These are phyloP conservation scores for Malurus alboscapulatus DNA, from an alignment of 2,113 vertebrate species.

Conservation along the genomic window DNA sequence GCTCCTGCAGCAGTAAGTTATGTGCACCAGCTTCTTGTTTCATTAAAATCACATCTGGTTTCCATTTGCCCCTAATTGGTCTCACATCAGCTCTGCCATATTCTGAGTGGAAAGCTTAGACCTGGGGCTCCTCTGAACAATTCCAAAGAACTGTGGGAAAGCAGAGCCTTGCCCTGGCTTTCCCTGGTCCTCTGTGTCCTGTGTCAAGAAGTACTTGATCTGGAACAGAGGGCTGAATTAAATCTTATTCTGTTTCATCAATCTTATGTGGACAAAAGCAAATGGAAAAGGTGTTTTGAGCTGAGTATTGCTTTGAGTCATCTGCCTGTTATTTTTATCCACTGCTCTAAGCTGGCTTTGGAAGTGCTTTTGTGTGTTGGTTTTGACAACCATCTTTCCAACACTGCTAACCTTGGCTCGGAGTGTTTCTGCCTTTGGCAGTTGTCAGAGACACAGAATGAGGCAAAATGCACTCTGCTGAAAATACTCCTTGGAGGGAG, in stretches of 20 bases:
- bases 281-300: not conserved
- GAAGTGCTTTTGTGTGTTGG: constrained; percentile 12
- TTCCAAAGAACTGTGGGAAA: constrained; percentile 32
- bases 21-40: constrained; percentile 44
- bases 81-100: constrained; percentile 36
- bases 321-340: constrained; percentile 29
- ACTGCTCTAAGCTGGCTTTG: constrained; percentile 13
- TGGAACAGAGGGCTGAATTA: not conserved
- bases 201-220: not conserved
- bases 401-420: not conserved
- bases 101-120: constrained; percentile 24
- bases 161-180: not conserved
- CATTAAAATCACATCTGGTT: constrained; percentile 60
- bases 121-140: constrained; percentile 6
- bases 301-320: constrained; percentile 14
- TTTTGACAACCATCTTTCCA: constrained; percentile 42
- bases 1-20: constrained; percentile 17
- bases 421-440: constrained; percentile 25
- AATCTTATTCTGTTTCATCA: not conserved
- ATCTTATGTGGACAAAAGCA: not conserved
- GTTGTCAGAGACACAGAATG: not conserved
- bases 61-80: constrained; percentile 62
- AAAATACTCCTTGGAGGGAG: not conserved
- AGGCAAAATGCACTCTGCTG: not conserved
- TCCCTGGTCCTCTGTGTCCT: not conserved